Conservation (phyloP, 2,888 invertebrate species). For the Lypha dubia region DNA sequence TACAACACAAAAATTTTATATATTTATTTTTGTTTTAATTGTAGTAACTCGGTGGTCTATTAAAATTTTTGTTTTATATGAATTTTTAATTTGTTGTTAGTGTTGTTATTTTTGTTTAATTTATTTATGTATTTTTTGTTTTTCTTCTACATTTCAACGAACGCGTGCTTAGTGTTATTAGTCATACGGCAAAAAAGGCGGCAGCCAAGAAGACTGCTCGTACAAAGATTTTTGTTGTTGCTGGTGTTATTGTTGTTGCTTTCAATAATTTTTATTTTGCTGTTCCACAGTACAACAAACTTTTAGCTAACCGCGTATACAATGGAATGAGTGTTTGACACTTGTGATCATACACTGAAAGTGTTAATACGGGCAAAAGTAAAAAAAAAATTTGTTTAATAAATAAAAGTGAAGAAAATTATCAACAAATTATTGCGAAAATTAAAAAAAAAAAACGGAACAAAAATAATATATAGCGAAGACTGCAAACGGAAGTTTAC, state of each 20-base stretch:
- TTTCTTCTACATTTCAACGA: conserved; percentile 38
- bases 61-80: conserved; percentile 49
- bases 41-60: conserved; percentile 42
- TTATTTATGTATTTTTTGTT: conserved; percentile 24
- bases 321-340: conserved; percentile 70
- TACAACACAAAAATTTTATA: not conserved
- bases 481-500: not conserved
- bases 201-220: conserved; percentile 71
- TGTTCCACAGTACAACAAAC: conserved; percentile 70
- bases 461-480: conserved; percentile 8
- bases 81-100: conserved; percentile 57
- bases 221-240: conserved; percentile 51
- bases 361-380: conserved; percentile 63
- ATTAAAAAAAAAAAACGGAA: conserved; percentile 41
- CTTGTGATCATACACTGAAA: conserved; percentile 71
- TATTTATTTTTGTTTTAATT: conserved; percentile 19
- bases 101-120: conserved; percentile 54
- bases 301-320: conserved; percentile 70
- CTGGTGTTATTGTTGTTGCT: conserved; percentile 28
- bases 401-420: conserved; percentile 36
- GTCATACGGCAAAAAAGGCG: conserved; percentile 69
- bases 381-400: conserved; percentile 32
- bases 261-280: conserved; percentile 30
- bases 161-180: conserved; percentile 71
- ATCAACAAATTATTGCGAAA: conserved; percentile 37